phyloP scores from a whole-genome alignment of 1,140 invertebrate genomes.

The Pentalonia nigronervosa region DNA sequence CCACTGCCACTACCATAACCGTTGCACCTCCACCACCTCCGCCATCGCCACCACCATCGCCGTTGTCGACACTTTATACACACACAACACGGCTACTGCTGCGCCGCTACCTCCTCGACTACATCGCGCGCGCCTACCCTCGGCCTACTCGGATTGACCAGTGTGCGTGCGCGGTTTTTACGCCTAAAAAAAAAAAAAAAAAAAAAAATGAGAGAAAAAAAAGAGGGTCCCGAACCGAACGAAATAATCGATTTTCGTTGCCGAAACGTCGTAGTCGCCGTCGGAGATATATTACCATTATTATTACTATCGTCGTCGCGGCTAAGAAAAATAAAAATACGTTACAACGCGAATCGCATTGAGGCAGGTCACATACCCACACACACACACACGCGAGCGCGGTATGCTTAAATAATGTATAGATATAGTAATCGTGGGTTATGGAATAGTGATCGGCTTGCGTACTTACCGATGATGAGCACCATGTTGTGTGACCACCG shows the following conservation, averaged over 20 bases:
- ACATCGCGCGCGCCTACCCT: constrained; percentile 25
- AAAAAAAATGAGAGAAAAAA: too few relatives aligned
- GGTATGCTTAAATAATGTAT: not conserved
- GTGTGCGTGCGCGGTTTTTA: constrained; percentile 25
- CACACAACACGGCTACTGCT: not conserved
- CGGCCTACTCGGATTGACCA: constrained; percentile 36
- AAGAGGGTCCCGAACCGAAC: not conserved
- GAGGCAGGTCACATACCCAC: constrained; percentile 32
- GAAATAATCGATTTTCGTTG: constrained; percentile 37
- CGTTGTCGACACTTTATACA: not conserved
- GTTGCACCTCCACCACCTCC: not conserved
- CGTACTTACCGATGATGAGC: constrained; percentile 45
- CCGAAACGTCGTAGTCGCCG: not conserved
- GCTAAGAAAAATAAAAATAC: not conserved
- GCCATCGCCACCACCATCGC: not conserved
- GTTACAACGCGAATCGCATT: constrained; percentile 7
- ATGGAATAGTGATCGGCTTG: not conserved
- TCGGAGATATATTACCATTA: not conserved
- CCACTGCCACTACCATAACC: not conserved
- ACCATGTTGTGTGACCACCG: constrained; percentile 56
- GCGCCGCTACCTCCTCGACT: not conserved
- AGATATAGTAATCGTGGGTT: not conserved
- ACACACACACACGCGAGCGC: too few relatives aligned
- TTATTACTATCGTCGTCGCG: not conserved
- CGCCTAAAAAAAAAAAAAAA: not conserved